A percentile compares a stretch with the other conserved stretches of the same genome.
phyloP scores from a whole-genome alignment of 2,888 invertebrate species.

The Papilio gigon region DNA sequence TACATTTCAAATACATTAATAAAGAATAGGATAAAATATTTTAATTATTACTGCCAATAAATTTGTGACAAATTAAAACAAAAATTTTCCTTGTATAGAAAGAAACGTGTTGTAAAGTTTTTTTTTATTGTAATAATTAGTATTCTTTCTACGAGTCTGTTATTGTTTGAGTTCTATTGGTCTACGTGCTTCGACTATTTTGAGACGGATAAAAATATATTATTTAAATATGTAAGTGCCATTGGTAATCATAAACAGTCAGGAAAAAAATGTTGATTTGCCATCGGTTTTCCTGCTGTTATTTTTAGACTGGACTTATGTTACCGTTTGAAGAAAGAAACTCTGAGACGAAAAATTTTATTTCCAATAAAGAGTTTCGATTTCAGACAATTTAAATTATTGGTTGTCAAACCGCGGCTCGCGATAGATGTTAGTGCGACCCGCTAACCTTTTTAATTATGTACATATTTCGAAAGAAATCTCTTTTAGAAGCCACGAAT shows the following conservation, averaged over 20 bases:
- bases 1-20: no score
- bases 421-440: no score
- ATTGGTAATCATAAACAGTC: not conserved
- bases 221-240: not conserved
- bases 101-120: not conserved
- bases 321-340: not conserved
- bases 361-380: not conserved
- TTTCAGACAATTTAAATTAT: no score
- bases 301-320: conserved; percentile 24
- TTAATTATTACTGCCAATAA: no score
- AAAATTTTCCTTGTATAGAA: no score
- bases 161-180: conserved; percentile 33
- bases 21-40: no score
- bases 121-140: conserved; percentile 10
- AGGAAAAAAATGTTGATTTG: not conserved
- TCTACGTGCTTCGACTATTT: conserved; percentile 35
- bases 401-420: no score
- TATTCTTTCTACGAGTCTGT: conserved; percentile 34
- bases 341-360: not conserved
- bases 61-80: no score
- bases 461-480: no score
- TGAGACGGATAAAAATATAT: not conserved
- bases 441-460: no score
- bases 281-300: conserved; percentile 31
- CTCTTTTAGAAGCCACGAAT: no score